A percentile compares a stretch with the other conserved stretches of the same genome.
phyloP scores from a whole-genome alignment of 2,888 invertebrate genomes.

The Mamestra brassicae region DNA sequence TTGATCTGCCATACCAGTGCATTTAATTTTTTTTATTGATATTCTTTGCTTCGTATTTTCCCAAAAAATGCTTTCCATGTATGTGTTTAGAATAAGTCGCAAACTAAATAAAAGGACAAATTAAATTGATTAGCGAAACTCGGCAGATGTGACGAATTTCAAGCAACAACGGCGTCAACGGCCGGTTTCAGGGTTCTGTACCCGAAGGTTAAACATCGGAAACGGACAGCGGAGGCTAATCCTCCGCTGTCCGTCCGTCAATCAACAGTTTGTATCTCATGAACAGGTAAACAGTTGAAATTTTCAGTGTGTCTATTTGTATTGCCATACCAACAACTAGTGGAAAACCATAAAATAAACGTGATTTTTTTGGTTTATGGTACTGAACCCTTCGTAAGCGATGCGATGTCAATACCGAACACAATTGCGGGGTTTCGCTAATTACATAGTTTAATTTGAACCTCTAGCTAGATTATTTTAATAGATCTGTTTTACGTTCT shows the following conservation, averaged over 20 bases:
- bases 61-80: slow-evolving; percentile 1
- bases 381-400: too few relatives aligned
- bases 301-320: too few relatives aligned
- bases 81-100: slow-evolving; percentile 22
- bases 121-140: neutral
- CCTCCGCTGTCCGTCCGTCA: too few relatives aligned
- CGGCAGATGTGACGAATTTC: neutral
- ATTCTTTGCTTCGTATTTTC: neutral
- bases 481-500: slow-evolving; percentile 41
- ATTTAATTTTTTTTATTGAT: neutral
- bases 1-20: neutral
- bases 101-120: neutral
- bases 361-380: too few relatives aligned
- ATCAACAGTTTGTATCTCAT: too few relatives aligned
- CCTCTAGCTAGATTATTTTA: slow-evolving; percentile 5
- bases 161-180: too few relatives aligned
- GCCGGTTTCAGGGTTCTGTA: too few relatives aligned
- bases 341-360: too few relatives aligned
- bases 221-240: too few relatives aligned
- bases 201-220: too few relatives aligned
- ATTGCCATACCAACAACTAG: too few relatives aligned
- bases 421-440: neutral
- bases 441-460: neutral
- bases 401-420: neutral
- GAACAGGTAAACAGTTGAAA: too few relatives aligned